Evolutionary conservation across 1,140 invertebrate species (phyloP).

Genomic region (Caenorhabditis briggsae): DNA sequence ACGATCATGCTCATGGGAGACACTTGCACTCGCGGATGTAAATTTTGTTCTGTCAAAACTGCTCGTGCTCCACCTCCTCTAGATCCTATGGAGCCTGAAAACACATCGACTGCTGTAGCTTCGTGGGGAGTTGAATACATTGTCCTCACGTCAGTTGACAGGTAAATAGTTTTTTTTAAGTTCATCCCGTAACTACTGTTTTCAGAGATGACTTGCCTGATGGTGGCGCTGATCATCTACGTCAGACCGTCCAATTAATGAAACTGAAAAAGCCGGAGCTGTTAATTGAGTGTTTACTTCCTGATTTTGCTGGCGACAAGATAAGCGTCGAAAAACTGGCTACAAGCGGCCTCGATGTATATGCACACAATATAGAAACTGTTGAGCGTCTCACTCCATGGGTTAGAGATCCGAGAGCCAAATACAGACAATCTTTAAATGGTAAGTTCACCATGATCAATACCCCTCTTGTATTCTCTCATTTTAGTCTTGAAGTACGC

Average conservation of each 20-base stretch:
- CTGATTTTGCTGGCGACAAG: slow-evolving; percentile 91
- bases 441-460: slow-evolving; percentile 29
- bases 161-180: slow-evolving; percentile 83
- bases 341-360: slow-evolving; percentile 83
- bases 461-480: background rate
- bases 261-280: slow-evolving; percentile 84
- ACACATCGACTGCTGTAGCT: slow-evolving; percentile 91
- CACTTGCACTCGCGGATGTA: slow-evolving; percentile 79
- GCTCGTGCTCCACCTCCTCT: slow-evolving; percentile 89
- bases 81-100: slow-evolving; percentile 90
- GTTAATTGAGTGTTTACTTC: slow-evolving; percentile 94
- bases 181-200: background rate
- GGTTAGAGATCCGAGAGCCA: slow-evolving; percentile 89
- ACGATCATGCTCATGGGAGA: slow-evolving; percentile 82
- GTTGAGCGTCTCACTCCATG: slow-evolving; percentile 82
- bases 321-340: slow-evolving; percentile 62
- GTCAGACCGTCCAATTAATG: slow-evolving; percentile 71
- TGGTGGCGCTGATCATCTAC: slow-evolving; percentile 75
- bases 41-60: slow-evolving; percentile 99
- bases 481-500: slow-evolving; percentile 80
- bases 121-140: slow-evolving; percentile 97
- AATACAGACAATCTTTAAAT: slow-evolving; percentile 86
- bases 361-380: slow-evolving; percentile 97
- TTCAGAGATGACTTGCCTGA: slow-evolving; percentile 76
- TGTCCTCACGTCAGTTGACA: slow-evolving; percentile 96